phyloP scores from a whole-genome alignment of 2,888 invertebrate genomes.

The Drosophila borborema region DNA sequence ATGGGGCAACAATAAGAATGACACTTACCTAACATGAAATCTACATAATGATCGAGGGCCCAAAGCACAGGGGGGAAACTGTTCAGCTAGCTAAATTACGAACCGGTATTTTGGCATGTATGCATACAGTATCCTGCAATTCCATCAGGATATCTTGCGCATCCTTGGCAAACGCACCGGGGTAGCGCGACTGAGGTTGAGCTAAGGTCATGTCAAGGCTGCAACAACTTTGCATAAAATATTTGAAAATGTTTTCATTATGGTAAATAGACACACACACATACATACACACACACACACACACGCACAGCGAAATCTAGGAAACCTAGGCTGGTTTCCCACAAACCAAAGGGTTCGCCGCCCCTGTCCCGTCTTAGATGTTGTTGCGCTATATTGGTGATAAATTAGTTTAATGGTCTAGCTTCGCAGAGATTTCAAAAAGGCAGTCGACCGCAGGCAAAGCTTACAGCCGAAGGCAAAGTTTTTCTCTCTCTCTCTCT shows the following conservation, averaged over 20 bases:
- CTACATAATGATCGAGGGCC: conserved; percentile 68
- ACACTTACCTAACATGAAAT: conserved; percentile 54
- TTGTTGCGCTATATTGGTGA: conserved; percentile 77
- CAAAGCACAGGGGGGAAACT: conserved; percentile 48
- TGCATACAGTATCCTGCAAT: conserved; percentile 54
- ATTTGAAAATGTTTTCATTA: conserved; percentile 81
- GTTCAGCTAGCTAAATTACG: conserved; percentile 74
- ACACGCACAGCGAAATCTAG: conserved; percentile 33
- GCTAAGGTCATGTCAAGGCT: conserved; percentile 72
- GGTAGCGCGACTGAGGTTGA: conserved; percentile 61
- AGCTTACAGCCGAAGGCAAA: conserved; percentile 50
- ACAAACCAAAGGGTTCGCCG: conserved; percentile 62
- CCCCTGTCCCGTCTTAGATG: conserved; percentile 37
- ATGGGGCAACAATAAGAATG: conserved; percentile 31
- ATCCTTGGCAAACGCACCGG: conserved; percentile 49
- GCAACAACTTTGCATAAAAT: conserved; percentile 79
- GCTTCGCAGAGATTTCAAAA: conserved; percentile 29
- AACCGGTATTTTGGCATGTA: conserved; percentile 78
- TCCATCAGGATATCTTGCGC: conserved; percentile 69
- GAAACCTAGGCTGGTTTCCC: conserved; percentile 52
- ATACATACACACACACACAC: conserved; percentile 4
- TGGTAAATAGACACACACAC: conserved; percentile 72
- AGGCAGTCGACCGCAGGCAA: conserved; percentile 67
- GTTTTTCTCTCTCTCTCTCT: conserved; percentile 39
- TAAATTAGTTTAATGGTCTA: conserved; percentile 78